Evolutionary conservation across 2,797 vertebrate species (phyloP), one percentile per base, ranked within the genome.

Genomic region (Hybognathus amarus): DNA sequence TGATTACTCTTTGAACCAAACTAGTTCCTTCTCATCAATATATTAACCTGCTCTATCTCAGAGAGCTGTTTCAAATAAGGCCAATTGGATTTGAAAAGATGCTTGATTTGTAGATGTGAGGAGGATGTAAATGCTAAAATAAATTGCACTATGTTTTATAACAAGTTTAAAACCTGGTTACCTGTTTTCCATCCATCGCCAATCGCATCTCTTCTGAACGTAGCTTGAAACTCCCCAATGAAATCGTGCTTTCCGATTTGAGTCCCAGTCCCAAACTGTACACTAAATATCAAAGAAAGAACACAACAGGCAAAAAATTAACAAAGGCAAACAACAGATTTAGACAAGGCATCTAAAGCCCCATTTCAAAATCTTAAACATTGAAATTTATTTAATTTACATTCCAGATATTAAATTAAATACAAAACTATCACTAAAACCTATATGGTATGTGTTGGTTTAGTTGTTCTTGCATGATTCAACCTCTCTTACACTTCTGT

Each of bases 211-310:
- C 95, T 56, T 94, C n/a, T 95, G 90, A 97, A 97, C 0, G 93
- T 94, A 11, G 96, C 96, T 88, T 94, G 94, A 47, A 96, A 96
- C 74, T 97, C 96, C 0, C 96, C 96, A 0, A 97, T 97, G 91
- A 95, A 97, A 90, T 97, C 96, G 7, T 97, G 96, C 54, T 97
- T 97, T 30, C 96, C 96, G 1, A n/a, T 96, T 97, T 1, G 96
- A 96, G 90, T 97, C 96, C 90, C 96, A 96, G 89, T 97, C 96
- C 89, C 96, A 97, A 38, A 97, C 95, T 0, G 94, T 92, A 86
- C 96, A 96, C 96, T 97, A 90, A 68, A 22, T 79, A 82, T 78
- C n/a, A 45, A 50, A 17, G 69, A n/a, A 59, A 54, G 33, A 76
- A 76, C 13, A 40, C 30, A 75, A 75, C 33, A 38, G 13, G 22